Conservation (phyloP, 2,797 vertebrate species). For the Falco berigora region DNA sequence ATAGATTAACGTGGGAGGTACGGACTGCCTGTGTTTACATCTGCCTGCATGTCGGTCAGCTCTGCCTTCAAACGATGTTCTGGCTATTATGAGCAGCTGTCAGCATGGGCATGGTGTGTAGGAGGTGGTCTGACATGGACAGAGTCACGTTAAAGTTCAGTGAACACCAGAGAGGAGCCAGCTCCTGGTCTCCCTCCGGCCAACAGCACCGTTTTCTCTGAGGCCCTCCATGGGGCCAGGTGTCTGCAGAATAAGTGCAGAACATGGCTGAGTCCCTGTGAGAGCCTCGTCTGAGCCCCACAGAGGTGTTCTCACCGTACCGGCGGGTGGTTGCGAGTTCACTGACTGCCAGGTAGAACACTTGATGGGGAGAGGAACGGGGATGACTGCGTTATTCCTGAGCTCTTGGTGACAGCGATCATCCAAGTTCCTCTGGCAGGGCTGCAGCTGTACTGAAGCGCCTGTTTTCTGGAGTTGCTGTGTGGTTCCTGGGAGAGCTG, state of each 20-base stretch:
- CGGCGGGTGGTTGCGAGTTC: neutral
- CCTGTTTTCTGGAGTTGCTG: neutral
- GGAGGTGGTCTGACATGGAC: neutral
- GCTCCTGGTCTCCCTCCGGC: neutral
- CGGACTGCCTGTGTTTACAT: neutral
- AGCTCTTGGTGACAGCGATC: neutral
- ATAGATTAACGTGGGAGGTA: neutral
- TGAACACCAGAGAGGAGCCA: neutral
- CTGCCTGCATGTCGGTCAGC: neutral
- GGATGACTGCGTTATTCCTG: neutral
- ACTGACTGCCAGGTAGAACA: neutral
- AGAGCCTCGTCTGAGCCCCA: neutral
- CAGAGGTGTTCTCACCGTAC: rapidly evolving
- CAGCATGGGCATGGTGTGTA: neutral
- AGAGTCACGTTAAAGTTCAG: neutral
- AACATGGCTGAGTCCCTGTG: rapidly evolving
- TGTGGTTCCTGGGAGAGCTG: neutral
- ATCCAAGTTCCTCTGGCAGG: neutral
- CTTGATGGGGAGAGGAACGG: neutral
- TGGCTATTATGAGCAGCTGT: neutral
- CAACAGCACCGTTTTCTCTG: neutral
- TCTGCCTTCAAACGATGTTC: neutral
- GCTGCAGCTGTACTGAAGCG: neutral
- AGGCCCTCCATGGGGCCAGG: neutral
- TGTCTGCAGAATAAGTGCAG: neutral